These are phyloP conservation scores for Rhabdophis nuchalis DNA, from an alignment of 2,797 vertebrate species.

Conservation along the genomic window DNA sequence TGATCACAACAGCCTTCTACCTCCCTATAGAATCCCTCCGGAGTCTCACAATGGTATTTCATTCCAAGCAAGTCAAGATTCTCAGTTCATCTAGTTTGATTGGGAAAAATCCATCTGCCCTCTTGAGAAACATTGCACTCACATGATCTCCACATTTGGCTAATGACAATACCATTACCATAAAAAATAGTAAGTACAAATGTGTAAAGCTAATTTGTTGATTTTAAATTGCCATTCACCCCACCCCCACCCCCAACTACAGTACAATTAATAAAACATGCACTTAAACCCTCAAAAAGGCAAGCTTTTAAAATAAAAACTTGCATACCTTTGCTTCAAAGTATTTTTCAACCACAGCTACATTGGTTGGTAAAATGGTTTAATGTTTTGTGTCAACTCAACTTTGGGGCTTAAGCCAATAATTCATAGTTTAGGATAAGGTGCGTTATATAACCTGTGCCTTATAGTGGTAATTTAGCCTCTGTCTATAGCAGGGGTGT, in stretches of 20 bases:
- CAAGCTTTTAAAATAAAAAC: not conserved
- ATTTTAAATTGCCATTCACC: not conserved
- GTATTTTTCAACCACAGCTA: not conserved
- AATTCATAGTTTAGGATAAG: not conserved
- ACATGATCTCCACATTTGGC: too few relatives aligned
- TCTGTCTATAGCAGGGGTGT: constrained; percentile 25
- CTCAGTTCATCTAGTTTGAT: not conserved
- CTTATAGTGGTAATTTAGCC: constrained; percentile 17
- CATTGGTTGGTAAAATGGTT: not conserved
- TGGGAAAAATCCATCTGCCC: not conserved
- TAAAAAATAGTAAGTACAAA: not conserved
- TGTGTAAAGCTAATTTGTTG: not conserved
- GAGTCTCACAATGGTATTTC: not conserved
- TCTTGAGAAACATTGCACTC: not conserved
- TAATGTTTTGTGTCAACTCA: not conserved
- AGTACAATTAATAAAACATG: not conserved
- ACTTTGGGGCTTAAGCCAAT: not conserved
- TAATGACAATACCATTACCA: not conserved
- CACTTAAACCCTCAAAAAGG: not conserved
- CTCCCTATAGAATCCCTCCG: not conserved
- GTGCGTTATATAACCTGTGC: not conserved
- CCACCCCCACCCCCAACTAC: not conserved
- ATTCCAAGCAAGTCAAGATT: not conserved
- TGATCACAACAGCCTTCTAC: not conserved
- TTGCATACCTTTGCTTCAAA: not conserved